Evolutionary conservation across 2,888 invertebrate genomes (phyloP).

Genomic region (Dermolepida albohirtum): DNA sequence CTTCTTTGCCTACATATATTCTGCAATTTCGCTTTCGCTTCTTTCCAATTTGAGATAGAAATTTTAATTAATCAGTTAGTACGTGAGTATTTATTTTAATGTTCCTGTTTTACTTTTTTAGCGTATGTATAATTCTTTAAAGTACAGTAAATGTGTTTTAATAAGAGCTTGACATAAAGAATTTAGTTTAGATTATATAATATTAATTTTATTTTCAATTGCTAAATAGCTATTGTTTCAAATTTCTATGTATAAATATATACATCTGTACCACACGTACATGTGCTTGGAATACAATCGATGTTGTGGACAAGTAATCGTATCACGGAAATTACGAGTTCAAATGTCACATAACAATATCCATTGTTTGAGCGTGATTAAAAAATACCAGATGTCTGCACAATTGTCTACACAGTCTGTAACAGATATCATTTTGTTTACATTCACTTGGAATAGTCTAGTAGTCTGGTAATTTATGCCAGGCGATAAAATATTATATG

Average conservation of each 20-base stretch:
- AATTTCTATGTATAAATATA: slow-evolving; percentile 2
- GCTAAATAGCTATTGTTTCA: slow-evolving; percentile 18
- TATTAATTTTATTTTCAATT: slow-evolving; percentile 6
- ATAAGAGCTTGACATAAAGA: no score
- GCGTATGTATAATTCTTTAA: no score
- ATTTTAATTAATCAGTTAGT: no score
- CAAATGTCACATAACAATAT: slow-evolving; percentile 44
- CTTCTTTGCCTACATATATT: no score
- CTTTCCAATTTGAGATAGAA: no score
- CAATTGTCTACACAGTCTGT: slow-evolving; percentile 32
- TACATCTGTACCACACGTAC: neutral
- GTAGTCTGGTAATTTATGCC: slow-evolving; percentile 22
- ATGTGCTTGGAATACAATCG: slow-evolving; percentile 27
- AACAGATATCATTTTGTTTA: slow-evolving; percentile 37
- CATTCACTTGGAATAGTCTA: slow-evolving; percentile 26
- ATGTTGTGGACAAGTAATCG: slow-evolving; percentile 19
- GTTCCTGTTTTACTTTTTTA: no score
- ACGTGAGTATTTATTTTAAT: no score
- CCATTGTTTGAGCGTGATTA: slow-evolving; percentile 41
- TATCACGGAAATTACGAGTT: slow-evolving; percentile 40
- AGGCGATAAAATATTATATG: slow-evolving; percentile 33
- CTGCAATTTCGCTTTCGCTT: no score
- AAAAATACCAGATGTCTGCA: slow-evolving; percentile 37
- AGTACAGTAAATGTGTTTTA: no score
- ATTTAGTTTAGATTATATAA: no score